A percentile compares a stretch with the other conserved stretches of the same genome.
Evolutionary conservation across 2,797 vertebrate species (phyloP).

Genomic region (Hydrolagus colliei): DNA sequence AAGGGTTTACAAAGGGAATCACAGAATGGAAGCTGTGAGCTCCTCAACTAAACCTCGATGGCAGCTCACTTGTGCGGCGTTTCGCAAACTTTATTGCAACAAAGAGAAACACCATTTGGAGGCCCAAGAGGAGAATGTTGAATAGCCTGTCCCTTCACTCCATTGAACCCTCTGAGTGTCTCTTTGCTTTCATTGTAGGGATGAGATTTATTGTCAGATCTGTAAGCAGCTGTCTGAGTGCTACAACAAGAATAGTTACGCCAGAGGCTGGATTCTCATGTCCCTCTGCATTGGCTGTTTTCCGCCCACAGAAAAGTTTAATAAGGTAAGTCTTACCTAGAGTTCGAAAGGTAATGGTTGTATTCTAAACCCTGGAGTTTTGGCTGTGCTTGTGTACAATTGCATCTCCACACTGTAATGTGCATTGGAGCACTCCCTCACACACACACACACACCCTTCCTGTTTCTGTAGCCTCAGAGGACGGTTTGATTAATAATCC

Average conservation of each 20-base stretch:
- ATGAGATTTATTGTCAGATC: constrained; percentile 98
- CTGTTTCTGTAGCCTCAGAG: no score
- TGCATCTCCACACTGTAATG: no score
- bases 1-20: no score
- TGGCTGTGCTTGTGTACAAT: no score
- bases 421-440: no score
- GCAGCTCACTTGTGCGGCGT: not conserved
- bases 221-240: constrained; percentile 91
- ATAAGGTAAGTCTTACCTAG: constrained; percentile 56
- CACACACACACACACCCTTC: no score
- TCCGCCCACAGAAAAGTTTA: constrained; percentile 72
- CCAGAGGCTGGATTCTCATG: constrained; percentile 87
- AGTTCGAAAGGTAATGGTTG: no score
- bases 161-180: not conserved
- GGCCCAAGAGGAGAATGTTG: not conserved
- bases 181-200: constrained; percentile 58
- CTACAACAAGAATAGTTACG: constrained; percentile 67
- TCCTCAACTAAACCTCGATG: not conserved
- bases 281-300: constrained; percentile 92
- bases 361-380: no score
- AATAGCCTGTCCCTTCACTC: not conserved
- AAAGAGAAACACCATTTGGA: not conserved
- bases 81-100: not conserved
- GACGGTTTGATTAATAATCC: no score
- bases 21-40: not conserved